Evolutionary conservation across 2,113 vertebrate genomes (phyloP), one percentile per base, ranked within the genome.

Genomic region (Puntigrus tetrazona): DNA sequence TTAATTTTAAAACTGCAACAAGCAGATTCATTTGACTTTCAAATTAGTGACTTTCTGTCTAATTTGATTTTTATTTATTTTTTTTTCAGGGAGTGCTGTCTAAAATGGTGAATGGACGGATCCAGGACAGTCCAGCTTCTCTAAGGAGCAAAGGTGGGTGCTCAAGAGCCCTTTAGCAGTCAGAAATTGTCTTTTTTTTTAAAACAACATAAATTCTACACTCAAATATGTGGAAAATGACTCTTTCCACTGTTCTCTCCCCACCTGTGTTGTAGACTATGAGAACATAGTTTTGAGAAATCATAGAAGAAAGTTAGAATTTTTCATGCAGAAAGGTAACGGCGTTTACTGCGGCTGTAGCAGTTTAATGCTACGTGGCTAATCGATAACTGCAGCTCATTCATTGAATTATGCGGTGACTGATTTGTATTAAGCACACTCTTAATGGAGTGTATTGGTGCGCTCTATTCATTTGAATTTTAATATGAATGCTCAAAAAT

Each of bases 271-370:
- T 75, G n/a, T 79, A 97, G 97, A 95, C 84, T 92, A 90, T 93
- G 95, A 94, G 91, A 91, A 90, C 88, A 91, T 97, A 92, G 94
- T 92, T 94, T 93, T 94, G 94, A 96, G 94, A 96, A 98, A 97
- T 95, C 95, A 95, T 90, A 96, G 94, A 95, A 96, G 95, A 69
- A 94, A 96, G 86, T 96, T 94, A 91, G 96, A 97, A 82, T 98
- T 96, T 97, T 97, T 98, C 95, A 95, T 94, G 91, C 93, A 13
- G 63, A 89, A 95, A 98, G 97, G 97, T 99, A 98, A 97, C 93
- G 0, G 88, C 27, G 14, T 73, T 73, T 4, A n/a, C 38, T 81
- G 41, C n/a, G 27, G 34, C 41, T 31, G 43, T 43, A 63, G 34
- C 31, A 25, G 6, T 57, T 59, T 47, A 75, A 59, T 25, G 20